Percentiles rank a stretch among this genome's conserved stretches.
Evolutionary conservation across 2,113 vertebrate species (phyloP).

Genomic region (Phycodurus eques): DNA sequence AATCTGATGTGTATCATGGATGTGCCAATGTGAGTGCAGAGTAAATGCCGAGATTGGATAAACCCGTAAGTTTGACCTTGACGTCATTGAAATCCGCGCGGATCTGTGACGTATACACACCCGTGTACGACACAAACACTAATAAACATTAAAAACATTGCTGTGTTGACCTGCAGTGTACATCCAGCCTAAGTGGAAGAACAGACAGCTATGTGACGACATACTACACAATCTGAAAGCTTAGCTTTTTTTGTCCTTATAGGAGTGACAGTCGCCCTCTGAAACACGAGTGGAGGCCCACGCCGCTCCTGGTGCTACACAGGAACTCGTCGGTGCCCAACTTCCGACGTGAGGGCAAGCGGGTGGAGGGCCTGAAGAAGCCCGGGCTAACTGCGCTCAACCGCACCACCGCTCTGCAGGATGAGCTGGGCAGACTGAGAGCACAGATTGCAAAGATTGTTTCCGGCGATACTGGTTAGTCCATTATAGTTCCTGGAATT

Average conservation of each 20-base stretch:
- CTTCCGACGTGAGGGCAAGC: slow-evolving; percentile 89
- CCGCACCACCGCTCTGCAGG: slow-evolving; percentile 89
- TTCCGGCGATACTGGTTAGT: slow-evolving; percentile 80
- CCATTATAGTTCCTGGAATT: neutral
- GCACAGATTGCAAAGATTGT: slow-evolving; percentile 97
- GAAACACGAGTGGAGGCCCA: slow-evolving; percentile 95
- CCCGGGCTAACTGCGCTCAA: slow-evolving; percentile 89
- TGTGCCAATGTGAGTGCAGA: too few relatives aligned
- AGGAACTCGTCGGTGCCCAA: slow-evolving; percentile 97
- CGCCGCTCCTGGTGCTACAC: slow-evolving; percentile 92
- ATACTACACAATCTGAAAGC: neutral
- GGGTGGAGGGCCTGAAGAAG: slow-evolving; percentile 88
- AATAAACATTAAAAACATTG: too few relatives aligned
- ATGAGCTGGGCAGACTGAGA: slow-evolving; percentile 89
- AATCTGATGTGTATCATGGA: too few relatives aligned
- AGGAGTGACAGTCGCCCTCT: slow-evolving; percentile 92
- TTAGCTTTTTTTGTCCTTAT: slow-evolving; percentile 4
- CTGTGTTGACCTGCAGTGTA: too few relatives aligned
- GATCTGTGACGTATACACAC: too few relatives aligned
- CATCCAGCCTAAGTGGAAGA: neutral
- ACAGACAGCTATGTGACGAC: neutral
- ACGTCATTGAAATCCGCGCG: too few relatives aligned
- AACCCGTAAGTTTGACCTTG: too few relatives aligned
- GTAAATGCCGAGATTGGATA: too few relatives aligned
- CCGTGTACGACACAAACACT: too few relatives aligned